Conservation (phyloP, 1,140 invertebrate genomes). For the Drosophila sturtevanti region DNA sequence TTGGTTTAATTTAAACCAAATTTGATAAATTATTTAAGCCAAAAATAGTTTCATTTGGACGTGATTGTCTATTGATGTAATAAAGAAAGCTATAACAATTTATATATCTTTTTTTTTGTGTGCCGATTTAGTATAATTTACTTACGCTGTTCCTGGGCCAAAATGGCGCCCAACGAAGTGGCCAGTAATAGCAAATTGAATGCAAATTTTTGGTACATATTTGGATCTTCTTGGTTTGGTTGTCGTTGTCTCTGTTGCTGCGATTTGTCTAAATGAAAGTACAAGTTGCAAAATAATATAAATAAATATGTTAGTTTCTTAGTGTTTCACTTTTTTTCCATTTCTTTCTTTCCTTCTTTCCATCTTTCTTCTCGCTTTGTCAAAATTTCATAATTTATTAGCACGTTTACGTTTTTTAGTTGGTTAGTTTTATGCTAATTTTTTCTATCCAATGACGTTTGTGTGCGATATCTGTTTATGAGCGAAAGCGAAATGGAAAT, state of each 20-base stretch:
- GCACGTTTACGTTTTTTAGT: slow-evolving; percentile 45
- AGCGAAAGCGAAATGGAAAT: slow-evolving; percentile 66
- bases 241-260: slow-evolving; percentile 26
- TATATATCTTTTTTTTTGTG: neutral
- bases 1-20: slow-evolving; percentile 35
- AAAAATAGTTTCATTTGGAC: neutral
- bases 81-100: neutral
- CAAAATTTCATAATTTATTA: slow-evolving; percentile 75
- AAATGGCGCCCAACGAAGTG: slow-evolving; percentile 42
- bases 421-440: slow-evolving; percentile 55
- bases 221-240: slow-evolving; percentile 13
- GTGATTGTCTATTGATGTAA: slow-evolving; percentile 8
- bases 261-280: slow-evolving; percentile 60
- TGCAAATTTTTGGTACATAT: slow-evolving; percentile 55
- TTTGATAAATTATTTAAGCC: slow-evolving; percentile 34
- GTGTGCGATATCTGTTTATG: slow-evolving; percentile 30
- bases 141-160: slow-evolving; percentile 69
- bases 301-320: slow-evolving; percentile 22
- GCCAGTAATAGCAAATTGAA: slow-evolving; percentile 48
- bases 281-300: slow-evolving; percentile 58
- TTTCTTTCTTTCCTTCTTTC: slow-evolving; percentile 2
- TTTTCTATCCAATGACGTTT: slow-evolving; percentile 53
- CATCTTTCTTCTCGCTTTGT: slow-evolving; percentile 20
- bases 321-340: slow-evolving; percentile 63
- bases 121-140: slow-evolving; percentile 23